Evolutionary conservation across 1,140 invertebrate species (phyloP), one percentile per base, ranked within the genome.

Genomic region (Stenopsyche tienmushanensis): DNA sequence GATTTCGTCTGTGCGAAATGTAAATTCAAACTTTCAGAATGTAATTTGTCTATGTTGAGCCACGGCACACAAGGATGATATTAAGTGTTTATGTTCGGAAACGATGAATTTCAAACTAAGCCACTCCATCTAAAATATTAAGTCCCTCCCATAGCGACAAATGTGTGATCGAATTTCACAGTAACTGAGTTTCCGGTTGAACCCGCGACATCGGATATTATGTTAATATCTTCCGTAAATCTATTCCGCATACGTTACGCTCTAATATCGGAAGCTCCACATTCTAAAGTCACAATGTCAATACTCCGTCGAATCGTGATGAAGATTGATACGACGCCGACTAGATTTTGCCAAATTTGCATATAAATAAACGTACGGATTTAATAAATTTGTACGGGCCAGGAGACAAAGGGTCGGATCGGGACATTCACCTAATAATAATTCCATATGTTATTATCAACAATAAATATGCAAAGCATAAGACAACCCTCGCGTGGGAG

Each of bases 391-490:
- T 55, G 25, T 25, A 26, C 29, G 5, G 18, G 25, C 29, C 29
- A 55, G 29, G 24, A 52, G 49, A 10, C n/a, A 34, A 13, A 34
- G 29, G 5, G 29, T 34, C 29, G 29, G 13, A 7, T 34, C 29
- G 29, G 29, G 13, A 13, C 29, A 34, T 34, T 7, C 5, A 34
- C 13, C 29, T 7, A 34, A 34, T 34, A 55, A 55, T 39, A 55
- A 55, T 39, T n/a, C 53, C 53, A 29, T 39, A 55, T 55, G 53
- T 55, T 41, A 55, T 55, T 55, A 55, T 39, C 53, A 39, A 55
- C 53, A 55, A 55, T 55, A 55, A 55, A 55, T 55, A 55, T 55
- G 53, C 53, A 55, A 55, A 55, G 53, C 53, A 39, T n/a, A 55
- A 55, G 53, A 55, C 29, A 39, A 55, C 26, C 26, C 53, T 55